Evolutionary conservation across 1,140 invertebrate species (phyloP), one percentile per base, ranked within the genome.

Genomic region (Ips typographus): DNA sequence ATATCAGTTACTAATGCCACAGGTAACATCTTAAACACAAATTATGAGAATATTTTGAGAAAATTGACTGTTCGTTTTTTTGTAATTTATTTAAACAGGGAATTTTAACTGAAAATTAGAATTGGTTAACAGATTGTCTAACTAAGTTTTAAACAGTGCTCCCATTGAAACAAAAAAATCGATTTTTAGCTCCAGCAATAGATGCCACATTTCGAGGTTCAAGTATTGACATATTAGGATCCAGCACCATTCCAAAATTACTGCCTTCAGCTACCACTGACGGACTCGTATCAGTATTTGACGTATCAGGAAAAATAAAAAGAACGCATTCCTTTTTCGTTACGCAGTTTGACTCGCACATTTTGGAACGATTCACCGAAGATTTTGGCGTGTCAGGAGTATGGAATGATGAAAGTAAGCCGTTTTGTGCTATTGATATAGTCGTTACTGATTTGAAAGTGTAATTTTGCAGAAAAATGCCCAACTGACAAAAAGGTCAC

Each of bases 1-100:
- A 84, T 97, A 44, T 90, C 89, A 68, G 90, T 95, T 7, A 94
- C 92, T 38, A 91, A 94, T 79, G 94, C 94, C 7, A 95, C 94
- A 47, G 90, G 90, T 71, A 65, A 62, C 37, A 49, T 22, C 22
- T 22, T 22, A 22, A 22, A 22, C 22, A 22, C 0, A 22, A 22
- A 22, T 22, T 47, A 47, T 6, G 5, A 6, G 44, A 47, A 5
- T 47, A 6, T 47, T 47, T n/a, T 47, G 53, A 37, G 8, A 56
- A 56, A 22, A 1, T 7, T 56, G 53, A n/a, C 22, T 22, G 22
- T 22, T 22, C 22, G 22, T 22, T 22, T 22, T 22, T 22, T 22
- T 22, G 22, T 22, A 22, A 22, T 22, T 22, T 22, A 22, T 22
- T 22, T 22, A 22, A 22, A 22, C 22, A 22, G 1, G 47, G 7